phyloP scores from a whole-genome alignment of 2,888 invertebrate genomes.

The Pandemis corylana region DNA sequence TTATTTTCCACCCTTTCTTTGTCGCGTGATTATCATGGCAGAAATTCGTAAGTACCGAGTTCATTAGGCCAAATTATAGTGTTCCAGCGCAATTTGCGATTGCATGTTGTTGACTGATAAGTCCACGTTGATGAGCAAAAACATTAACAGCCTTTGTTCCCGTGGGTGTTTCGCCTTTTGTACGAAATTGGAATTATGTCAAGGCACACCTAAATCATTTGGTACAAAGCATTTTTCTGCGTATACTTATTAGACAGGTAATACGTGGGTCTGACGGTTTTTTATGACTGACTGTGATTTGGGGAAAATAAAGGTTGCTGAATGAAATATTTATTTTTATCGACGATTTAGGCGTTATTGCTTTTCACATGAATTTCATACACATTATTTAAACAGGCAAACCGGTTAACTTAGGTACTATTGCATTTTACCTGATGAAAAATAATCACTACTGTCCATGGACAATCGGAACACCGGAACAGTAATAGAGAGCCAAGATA shows the following conservation, averaged over 20 bases:
- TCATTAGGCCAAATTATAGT: slow-evolving; percentile 73
- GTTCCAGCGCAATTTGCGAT: slow-evolving; percentile 68
- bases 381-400: too few species aligned
- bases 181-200: slow-evolving; percentile 45
- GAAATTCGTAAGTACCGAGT: slow-evolving; percentile 60
- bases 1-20: slow-evolving; percentile 48
- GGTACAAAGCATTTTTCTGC: slow-evolving; percentile 21
- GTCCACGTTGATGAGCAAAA: slow-evolving; percentile 58
- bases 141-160: slow-evolving; percentile 55
- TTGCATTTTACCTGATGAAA: too few species aligned
- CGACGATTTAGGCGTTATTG: background rate
- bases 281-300: slow-evolving; percentile 16
- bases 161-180: slow-evolving; percentile 39
- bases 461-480: too few species aligned
- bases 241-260: slow-evolving; percentile 28
- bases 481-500: too few species aligned
- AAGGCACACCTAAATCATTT: slow-evolving; percentile 35
- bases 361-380: background rate
- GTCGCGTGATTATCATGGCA: slow-evolving; percentile 64
- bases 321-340: background rate
- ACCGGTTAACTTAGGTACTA: too few species aligned
- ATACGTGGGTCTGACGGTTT: slow-evolving; percentile 9
- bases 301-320: slow-evolving; percentile 5
- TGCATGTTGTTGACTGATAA: slow-evolving; percentile 54
- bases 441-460: too few species aligned